These are phyloP conservation scores for Resseliella maxima DNA, from an alignment of 2,888 invertebrate genomes.

Conservation along the genomic window DNA sequence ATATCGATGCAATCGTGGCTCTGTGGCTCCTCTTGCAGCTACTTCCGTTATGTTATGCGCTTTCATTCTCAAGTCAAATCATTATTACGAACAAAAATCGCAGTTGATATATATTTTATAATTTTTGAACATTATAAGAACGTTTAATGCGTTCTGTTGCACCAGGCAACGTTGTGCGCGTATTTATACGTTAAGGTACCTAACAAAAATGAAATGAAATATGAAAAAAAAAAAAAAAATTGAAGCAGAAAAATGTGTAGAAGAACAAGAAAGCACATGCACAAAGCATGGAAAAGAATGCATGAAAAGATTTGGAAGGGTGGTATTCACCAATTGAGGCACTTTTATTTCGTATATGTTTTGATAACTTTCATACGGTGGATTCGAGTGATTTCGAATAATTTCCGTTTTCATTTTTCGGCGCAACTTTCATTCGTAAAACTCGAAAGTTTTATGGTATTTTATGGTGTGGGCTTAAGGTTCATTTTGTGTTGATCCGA, in stretches of 20 bases:
- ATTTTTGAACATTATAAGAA: conserved; percentile 46
- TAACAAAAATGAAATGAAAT: not conserved
- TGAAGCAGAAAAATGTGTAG: not conserved
- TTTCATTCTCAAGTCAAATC: conserved; percentile 51
- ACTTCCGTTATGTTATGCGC: conserved; percentile 29
- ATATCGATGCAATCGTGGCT: conserved; percentile 7
- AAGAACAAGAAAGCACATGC: not conserved
- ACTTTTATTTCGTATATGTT: conserved; percentile 7
- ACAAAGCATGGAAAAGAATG: not conserved
- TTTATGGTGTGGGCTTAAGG: conserved; percentile 30
- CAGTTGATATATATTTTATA: conserved; percentile 51
- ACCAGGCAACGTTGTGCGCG: not conserved
- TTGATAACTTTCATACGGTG: conserved; percentile 39
- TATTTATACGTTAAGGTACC: not conserved
- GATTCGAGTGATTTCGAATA: conserved; percentile 49
- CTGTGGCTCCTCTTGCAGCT: not conserved
- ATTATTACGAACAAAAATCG: conserved; percentile 46
- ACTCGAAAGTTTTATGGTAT: not conserved
- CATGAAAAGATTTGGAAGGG: not conserved
- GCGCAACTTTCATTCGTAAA: not conserved
- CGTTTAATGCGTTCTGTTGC: conserved; percentile 44
- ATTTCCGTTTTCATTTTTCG: conserved; percentile 7
- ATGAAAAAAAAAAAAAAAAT: not conserved
- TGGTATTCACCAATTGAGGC: not conserved
- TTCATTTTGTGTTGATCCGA: conserved; percentile 47